Evolutionary conservation across 2,888 invertebrate genomes (phyloP).

Genomic region (Megaustenia siamemsis): DNA sequence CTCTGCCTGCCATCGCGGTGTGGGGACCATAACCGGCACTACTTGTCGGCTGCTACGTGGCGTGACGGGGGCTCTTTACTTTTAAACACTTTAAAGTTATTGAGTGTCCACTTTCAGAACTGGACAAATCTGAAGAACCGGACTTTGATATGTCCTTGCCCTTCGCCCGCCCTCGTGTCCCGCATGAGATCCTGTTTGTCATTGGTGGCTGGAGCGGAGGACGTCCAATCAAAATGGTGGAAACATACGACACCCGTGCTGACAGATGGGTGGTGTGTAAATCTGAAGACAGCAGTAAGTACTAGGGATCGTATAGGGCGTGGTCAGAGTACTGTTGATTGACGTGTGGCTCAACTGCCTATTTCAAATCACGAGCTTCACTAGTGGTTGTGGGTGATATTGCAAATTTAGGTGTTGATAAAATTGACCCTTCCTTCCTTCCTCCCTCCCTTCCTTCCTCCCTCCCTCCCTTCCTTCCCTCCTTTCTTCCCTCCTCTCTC

Average conservation of each 20-base stretch:
- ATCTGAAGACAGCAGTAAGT: conserved; percentile 67
- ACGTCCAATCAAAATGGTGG: conserved; percentile 86
- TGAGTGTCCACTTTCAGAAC: conserved; percentile 81
- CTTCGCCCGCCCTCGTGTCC: conserved; percentile 86
- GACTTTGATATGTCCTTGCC: conserved; percentile 82
- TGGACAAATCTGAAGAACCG: conserved; percentile 89
- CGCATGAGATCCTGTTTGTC: conserved; percentile 81
- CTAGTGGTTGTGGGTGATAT: no score
- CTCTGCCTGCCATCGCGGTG: no score
- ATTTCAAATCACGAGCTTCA: no score
- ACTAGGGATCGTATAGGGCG: no score
- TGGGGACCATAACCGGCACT: no score
- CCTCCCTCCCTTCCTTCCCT: not conserved
- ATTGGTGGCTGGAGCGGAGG: conserved; percentile 85
- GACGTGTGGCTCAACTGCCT: no score
- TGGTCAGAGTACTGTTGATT: no score
- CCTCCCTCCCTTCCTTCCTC: not conserved
- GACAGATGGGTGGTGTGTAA: conserved; percentile 78
- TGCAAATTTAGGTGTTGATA: no score
- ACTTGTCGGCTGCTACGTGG: no score
- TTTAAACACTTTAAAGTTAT: no score
- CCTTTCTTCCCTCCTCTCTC: not conserved
- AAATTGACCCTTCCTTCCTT: not conserved
- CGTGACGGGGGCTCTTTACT: no score
- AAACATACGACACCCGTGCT: conserved; percentile 79